Base-by-base conservation (phyloP, 1,140 invertebrate genomes). In the Papilio glaucus region DNA sequence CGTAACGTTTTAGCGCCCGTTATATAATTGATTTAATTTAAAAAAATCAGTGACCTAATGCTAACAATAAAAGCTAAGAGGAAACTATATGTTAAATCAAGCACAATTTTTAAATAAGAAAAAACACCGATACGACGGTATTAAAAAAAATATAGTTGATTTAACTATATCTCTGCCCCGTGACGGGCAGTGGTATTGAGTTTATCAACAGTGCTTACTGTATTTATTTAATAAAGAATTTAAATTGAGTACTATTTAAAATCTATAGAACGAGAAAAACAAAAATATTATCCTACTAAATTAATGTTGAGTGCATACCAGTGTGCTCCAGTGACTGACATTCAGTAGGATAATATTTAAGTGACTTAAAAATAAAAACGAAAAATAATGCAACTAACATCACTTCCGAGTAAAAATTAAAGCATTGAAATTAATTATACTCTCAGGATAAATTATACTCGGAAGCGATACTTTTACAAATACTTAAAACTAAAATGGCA, bases 321-420 rank as follows among this genome's bases (percentile, higher is more conserved):
- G 18, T 21, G 45, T 10, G 45, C 18, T 21, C 15, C 1, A 33
- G 8, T 21, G 15, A 8, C 15, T 49, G 45, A 9, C 15, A 18
- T 21, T 49, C 21, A 21, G 45, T 49, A 49, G 45, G 45, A 18
- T 57, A 57, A 57, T 57, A 57, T 26, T 24, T n/a, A 42, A 57
- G 45, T 10, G 49, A 24, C 10, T 57, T 26, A 57, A 57, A 57
- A 57, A 57, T 21, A 9, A 49, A 21, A 21, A 49, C 18, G 18
- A 18, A 21, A 49, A 49, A 49, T 49, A 53, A 57, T 57, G 9
- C 18, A 24, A 9, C 18, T 57, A 24, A 57, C 49, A 57, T 57
- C 49, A 57, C 49, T 57, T 57, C 49, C 21, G 12, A 57, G 49
- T 57, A 57, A 57, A 57, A 57, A 24, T 57, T 57, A 49, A 49